Conservation (phyloP, 2,797 vertebrate genomes). For the Halcyon leucocephala region DNA sequence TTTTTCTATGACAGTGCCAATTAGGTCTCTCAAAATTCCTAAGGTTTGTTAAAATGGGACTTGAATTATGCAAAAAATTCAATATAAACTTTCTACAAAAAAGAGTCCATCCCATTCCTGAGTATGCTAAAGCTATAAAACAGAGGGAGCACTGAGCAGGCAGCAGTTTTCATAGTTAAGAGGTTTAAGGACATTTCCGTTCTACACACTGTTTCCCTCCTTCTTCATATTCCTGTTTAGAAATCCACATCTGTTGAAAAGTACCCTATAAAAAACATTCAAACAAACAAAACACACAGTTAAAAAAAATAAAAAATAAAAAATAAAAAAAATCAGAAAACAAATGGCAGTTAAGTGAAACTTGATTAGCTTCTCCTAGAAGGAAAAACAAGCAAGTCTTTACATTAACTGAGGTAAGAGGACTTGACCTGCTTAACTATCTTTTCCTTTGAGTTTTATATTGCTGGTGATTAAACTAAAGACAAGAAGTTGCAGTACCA, state of each 20-base stretch:
- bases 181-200: slow-evolving; percentile 93
- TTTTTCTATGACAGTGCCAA: slow-evolving; percentile 74
- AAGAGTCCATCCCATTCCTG: slow-evolving; percentile 86
- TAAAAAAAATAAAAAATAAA: slow-evolving; percentile 4
- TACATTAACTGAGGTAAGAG: background rate
- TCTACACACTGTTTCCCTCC: slow-evolving; percentile 99
- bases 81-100: slow-evolving; percentile 83
- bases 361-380: background rate
- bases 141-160: slow-evolving; percentile 69
- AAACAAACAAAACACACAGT: slow-evolving; percentile 12
- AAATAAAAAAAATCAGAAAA: background rate
- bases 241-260: slow-evolving; percentile 99
- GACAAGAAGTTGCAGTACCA: background rate
- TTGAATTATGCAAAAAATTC: slow-evolving; percentile 74
- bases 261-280: slow-evolving; percentile 85
- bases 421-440: background rate
- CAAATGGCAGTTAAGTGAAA: background rate
- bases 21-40: slow-evolving; percentile 71
- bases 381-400: background rate
- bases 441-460: background rate
- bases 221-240: slow-evolving; percentile 98
- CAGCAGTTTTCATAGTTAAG: slow-evolving; percentile 47
- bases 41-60: slow-evolving; percentile 74
- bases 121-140: slow-evolving; percentile 88
- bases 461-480: background rate